Evolutionary conservation across 1,140 invertebrate species (phyloP).

Genomic region (Metaphire vulgaris): DNA sequence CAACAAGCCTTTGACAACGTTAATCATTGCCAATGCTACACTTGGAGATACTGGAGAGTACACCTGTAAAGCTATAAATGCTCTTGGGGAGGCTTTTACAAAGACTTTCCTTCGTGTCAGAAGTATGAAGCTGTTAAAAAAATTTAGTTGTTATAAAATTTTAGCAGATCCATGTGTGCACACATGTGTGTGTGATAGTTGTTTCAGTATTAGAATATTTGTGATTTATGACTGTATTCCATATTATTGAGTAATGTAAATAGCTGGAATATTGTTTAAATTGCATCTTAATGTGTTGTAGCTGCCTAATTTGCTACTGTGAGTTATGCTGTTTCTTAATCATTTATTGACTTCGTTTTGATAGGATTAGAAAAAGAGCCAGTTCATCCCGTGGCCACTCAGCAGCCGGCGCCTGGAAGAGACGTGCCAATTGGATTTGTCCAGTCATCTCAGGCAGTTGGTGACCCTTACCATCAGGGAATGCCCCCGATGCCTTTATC

Average conservation of each 20-base stretch:
- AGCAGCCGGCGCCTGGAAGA: background rate
- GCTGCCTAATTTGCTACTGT: too few relatives aligned
- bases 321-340: too few relatives aligned
- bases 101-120: constrained; percentile 46
- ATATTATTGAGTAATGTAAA: too few relatives aligned
- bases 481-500: background rate
- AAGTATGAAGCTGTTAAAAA: too few relatives aligned
- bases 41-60: constrained; percentile 89
- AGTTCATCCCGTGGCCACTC: background rate
- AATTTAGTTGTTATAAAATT: too few relatives aligned
- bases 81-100: constrained; percentile 79
- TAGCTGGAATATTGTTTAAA: too few relatives aligned
- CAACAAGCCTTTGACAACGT: constrained; percentile 57
- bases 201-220: too few relatives aligned
- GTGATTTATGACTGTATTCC: too few relatives aligned
- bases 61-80: constrained; percentile 83
- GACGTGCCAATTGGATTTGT: background rate
- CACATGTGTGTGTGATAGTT: too few relatives aligned
- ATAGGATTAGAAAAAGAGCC: background rate
- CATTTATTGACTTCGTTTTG: too few relatives aligned
- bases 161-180: too few relatives aligned
- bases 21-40: constrained; percentile 59
- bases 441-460: background rate
- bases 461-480: background rate
- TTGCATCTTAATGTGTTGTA: too few relatives aligned